phyloP scores from a whole-genome alignment of 2,888 invertebrate genomes.

The Ennomos erosarius region DNA sequence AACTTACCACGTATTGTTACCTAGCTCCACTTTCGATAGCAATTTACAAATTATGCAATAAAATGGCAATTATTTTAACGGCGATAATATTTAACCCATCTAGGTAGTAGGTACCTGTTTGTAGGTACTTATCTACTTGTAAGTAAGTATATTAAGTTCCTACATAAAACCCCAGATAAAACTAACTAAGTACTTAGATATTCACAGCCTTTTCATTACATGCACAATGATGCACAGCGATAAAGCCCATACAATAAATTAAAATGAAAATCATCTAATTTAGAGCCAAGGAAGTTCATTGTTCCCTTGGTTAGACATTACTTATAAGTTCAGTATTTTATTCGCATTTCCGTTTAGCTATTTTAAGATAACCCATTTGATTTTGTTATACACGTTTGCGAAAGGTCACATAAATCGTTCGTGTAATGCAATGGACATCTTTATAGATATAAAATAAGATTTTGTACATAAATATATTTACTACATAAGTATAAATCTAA shows the following conservation, averaged over 20 bases:
- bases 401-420: constrained; percentile 22
- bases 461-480: too few relatives aligned
- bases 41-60: constrained; percentile 34
- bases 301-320: too few relatives aligned
- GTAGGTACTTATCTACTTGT: not conserved
- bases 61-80: constrained; percentile 28
- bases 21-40: constrained; percentile 34
- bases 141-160: too few relatives aligned
- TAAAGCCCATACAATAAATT: too few relatives aligned
- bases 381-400: constrained; percentile 12
- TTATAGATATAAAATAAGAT: not conserved
- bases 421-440: not conserved
- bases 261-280: too few relatives aligned
- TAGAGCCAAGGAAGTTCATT: too few relatives aligned
- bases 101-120: too few relatives aligned
- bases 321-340: not conserved
- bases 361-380: constrained; percentile 4
- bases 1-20: constrained; percentile 29
- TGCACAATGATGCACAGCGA: too few relatives aligned
- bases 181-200: too few relatives aligned
- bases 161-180: too few relatives aligned
- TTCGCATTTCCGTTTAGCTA: constrained; percentile 15
- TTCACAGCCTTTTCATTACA: too few relatives aligned
- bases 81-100: constrained; percentile 6
- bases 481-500: too few relatives aligned